phyloP scores from a whole-genome alignment of 2,113 vertebrate species.

The Cairina moschata region DNA sequence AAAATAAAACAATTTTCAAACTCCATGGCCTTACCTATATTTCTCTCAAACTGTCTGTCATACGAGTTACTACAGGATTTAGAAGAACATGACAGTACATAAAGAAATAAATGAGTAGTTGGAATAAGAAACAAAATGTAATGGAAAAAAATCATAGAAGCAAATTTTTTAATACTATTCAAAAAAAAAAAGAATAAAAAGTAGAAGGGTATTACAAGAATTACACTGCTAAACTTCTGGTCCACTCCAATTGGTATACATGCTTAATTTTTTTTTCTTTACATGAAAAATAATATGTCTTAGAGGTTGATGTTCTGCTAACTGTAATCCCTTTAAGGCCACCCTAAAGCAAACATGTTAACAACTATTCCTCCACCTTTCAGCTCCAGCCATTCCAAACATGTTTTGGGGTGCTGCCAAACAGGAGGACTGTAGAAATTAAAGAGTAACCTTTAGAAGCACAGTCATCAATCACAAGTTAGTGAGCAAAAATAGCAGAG shows the following conservation, averaged over 20 bases:
- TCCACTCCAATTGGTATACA: background rate
- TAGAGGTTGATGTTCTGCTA: background rate
- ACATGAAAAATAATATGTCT: background rate
- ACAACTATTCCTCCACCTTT: background rate
- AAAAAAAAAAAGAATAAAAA: background rate
- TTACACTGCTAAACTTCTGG: background rate
- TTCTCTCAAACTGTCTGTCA: background rate
- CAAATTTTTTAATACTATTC: background rate
- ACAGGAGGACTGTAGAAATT: background rate
- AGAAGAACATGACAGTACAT: background rate
- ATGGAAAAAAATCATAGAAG: background rate
- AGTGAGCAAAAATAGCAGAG: background rate
- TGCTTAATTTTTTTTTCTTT: background rate
- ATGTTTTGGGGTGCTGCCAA: background rate
- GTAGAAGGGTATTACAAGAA: background rate
- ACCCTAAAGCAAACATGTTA: background rate
- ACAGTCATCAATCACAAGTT: background rate
- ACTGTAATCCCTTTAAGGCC: background rate
- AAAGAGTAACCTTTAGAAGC: background rate
- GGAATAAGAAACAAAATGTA: background rate
- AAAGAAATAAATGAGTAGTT: background rate
- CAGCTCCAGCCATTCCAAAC: background rate
- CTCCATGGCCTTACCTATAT: background rate
- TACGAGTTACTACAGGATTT: slow-evolving; percentile 14
- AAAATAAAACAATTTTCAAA: slow-evolving; percentile 11